Evolutionary conservation across 37 sponge, comb jelly and placozoan genomes (phyloP).

Genomic region (Cladorhizidae sp.): DNA sequence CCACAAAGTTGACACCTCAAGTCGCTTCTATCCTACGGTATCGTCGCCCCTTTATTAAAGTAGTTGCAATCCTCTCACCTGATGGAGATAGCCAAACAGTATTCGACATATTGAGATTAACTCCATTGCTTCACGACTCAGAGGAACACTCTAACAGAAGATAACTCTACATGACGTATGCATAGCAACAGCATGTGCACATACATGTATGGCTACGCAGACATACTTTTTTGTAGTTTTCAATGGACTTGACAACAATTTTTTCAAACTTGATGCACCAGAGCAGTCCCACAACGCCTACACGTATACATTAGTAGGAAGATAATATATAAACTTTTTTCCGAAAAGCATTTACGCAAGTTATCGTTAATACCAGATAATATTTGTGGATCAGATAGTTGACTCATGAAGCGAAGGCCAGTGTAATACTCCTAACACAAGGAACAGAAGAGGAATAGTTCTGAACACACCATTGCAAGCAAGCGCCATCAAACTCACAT

Average conservation of each 20-base stretch:
- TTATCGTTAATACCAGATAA: background rate
- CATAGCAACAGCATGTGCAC: background rate
- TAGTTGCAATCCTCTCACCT: too few species aligned
- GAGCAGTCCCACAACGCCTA: conserved; percentile 29
- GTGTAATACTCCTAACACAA: conserved; percentile 6
- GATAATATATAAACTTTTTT: background rate
- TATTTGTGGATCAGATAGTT: background rate
- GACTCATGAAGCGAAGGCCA: background rate
- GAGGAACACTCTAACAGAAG: background rate
- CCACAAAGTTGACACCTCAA: too few species aligned
- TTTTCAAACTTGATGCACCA: conserved; percentile 36
- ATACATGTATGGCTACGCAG: background rate
- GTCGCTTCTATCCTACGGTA: too few species aligned
- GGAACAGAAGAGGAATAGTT: background rate
- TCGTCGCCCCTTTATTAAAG: too few species aligned
- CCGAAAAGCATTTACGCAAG: background rate
- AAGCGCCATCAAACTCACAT: background rate
- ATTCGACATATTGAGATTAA: conserved; percentile 19
- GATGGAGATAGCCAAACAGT: conserved; percentile 20
- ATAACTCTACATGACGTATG: background rate
- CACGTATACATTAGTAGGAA: background rate
- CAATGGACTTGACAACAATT: conserved; percentile 5
- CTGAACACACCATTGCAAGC: background rate
- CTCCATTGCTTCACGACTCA: background rate
- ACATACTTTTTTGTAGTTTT: conserved; percentile 25